phyloP scores from a whole-genome alignment of 2,113 vertebrate genomes.

The Gambusia holbrooki region DNA sequence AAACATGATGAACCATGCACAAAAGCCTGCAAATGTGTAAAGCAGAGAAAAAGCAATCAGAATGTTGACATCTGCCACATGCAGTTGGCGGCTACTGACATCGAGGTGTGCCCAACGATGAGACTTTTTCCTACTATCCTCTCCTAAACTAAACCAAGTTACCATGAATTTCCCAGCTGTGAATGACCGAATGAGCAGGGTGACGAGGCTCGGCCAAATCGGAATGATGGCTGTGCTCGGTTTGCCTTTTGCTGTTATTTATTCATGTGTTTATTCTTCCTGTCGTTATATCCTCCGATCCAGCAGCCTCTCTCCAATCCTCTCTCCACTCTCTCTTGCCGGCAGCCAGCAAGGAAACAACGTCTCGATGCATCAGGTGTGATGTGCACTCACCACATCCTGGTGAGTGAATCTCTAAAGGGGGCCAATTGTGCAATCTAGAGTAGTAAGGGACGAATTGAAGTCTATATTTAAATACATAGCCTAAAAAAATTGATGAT shows the following conservation, averaged over 20 bases:
- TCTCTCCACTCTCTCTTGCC: slow-evolving; percentile 51
- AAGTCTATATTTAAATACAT: background rate
- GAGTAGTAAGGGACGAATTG: background rate
- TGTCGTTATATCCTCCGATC: slow-evolving; percentile 58
- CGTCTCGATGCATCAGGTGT: slow-evolving; percentile 72
- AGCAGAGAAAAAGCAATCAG: slow-evolving; percentile 4
- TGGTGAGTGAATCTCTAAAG: slow-evolving; percentile 13
- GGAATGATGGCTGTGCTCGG: slow-evolving; percentile 67
- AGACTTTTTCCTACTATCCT: background rate
- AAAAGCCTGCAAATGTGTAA: background rate
- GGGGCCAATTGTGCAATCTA: background rate
- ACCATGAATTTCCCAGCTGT: slow-evolving; percentile 67
- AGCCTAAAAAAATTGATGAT: slow-evolving; percentile 1
- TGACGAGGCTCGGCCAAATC: slow-evolving; percentile 68
- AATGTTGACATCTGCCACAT: slow-evolving; percentile 61
- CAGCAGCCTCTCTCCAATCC: slow-evolving; percentile 32
- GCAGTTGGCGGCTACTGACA: slow-evolving; percentile 44
- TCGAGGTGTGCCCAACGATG: slow-evolving; percentile 48
- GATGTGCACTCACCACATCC: slow-evolving; percentile 35
- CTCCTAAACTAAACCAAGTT: slow-evolving; percentile 51
- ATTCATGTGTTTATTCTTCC: slow-evolving; percentile 76
- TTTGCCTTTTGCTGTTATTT: slow-evolving; percentile 77
- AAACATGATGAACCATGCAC: background rate
- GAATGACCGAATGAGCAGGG: slow-evolving; percentile 44
- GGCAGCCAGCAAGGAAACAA: slow-evolving; percentile 54